A percentile compares a stretch with the other conserved stretches of the same genome.
phyloP scores from a whole-genome alignment of 2,888 invertebrate genomes.

The Nezara viridula region DNA sequence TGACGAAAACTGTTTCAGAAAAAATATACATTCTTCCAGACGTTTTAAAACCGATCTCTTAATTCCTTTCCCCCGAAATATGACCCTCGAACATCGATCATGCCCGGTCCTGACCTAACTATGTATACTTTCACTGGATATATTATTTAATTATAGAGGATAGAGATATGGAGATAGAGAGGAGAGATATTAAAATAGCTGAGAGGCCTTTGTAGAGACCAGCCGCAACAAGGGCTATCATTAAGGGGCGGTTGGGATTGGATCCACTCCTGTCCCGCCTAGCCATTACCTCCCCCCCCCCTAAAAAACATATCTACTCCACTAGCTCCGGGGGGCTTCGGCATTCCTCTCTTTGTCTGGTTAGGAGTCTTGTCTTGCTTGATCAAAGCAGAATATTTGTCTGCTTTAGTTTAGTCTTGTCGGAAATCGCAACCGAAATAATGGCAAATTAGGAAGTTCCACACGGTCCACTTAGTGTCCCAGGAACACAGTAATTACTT shows the following conservation, averaged over 20 bases:
- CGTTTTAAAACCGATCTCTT: not conserved
- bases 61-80: conserved; percentile 4
- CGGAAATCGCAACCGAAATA: too few species aligned
- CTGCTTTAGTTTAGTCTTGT: too few species aligned
- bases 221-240: not conserved
- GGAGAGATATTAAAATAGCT: conserved; percentile 31
- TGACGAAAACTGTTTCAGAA: too few species aligned
- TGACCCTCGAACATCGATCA: not conserved
- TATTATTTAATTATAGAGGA: conserved; percentile 27
- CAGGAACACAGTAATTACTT: too few species aligned
- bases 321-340: not conserved
- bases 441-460: too few species aligned
- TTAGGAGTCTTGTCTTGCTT: too few species aligned
- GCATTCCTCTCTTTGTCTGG: not conserved
- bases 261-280: not conserved
- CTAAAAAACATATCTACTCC: not conserved
- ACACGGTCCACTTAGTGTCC: too few species aligned
- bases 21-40: too few species aligned
- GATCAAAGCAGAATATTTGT: too few species aligned
- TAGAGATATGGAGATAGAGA: not conserved
- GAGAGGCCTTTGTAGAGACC: not conserved
- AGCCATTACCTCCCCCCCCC: not conserved
- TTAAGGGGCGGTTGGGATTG: not conserved
- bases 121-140: conserved; percentile 38
- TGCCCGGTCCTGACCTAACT: not conserved